Evolutionary conservation across 2,113 vertebrate species (phyloP), one percentile per base, ranked within the genome.

Genomic region (Ellobius talpinus): DNA sequence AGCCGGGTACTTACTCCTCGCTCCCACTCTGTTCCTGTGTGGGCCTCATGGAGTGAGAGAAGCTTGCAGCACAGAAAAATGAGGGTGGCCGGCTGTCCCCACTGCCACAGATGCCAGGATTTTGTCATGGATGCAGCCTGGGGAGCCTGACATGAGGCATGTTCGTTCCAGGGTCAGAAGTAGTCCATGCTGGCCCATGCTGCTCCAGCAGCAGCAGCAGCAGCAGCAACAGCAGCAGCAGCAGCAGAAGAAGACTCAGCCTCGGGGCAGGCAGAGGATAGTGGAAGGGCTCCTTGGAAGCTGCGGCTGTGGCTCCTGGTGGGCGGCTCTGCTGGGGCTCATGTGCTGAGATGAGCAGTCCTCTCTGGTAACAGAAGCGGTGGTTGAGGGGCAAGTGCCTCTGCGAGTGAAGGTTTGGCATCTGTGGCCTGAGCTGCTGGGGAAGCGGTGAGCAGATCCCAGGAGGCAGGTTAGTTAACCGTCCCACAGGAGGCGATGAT

Each of bases 181-280:
- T 0, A 0, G 16, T 61, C 47, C 4, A 0, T 0, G 24, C 13
- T 21, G 0, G 55, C 52, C 86, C 36, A 45, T 36, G 52, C 21
- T n/a, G n/a, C n/a, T 5, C 55, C 55, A 55, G 55, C 55, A 55
- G 55, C 81, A 1, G 87, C 47, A 4, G 24, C 3, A 12, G 26
- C 3, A 19, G 29, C 4, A 5, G 65, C 55, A 55, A 16, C 55
- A 55, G 55, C 81, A 1, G 87, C 47, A 4, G 24, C 3, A 12
- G 26, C 3, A 19, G 29, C 4, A 5, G 65, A n/a, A n/a, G n/a
- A n/a, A n/a, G n/a, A n/a, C n/a, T 39, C 2, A 12, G 42, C 68
- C 29, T 36, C 33, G 0, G 5, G 42, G 52, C 0, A 8, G 52
- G n/a, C 8, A 0, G 26, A 61, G 3, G 12, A 19, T 7, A 1